Conservation (phyloP, 53 echinoderm and acorn worm genomes). For the Hippasteria phrygiana region DNA sequence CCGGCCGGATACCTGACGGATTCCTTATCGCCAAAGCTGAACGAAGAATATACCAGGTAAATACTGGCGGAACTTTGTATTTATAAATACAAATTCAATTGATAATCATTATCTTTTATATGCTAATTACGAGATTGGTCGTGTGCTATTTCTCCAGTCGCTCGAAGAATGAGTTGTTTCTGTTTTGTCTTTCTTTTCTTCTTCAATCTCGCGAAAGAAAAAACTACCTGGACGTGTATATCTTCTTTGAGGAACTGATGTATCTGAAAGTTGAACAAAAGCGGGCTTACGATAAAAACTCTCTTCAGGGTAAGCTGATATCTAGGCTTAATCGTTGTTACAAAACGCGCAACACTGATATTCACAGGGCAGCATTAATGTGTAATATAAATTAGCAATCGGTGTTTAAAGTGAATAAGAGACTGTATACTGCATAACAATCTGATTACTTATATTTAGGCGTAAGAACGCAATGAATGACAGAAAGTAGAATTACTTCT, state of each 20-base stretch:
- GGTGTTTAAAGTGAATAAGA: too few species aligned
- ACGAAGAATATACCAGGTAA: background rate
- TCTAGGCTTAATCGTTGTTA: background rate
- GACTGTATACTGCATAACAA: too few species aligned
- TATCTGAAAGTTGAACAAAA: slow-evolving; percentile 39
- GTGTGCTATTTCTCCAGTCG: background rate
- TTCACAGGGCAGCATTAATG: too few species aligned
- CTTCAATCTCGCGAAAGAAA: too few species aligned
- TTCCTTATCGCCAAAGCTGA: background rate
- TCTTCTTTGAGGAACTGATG: slow-evolving; percentile 67
- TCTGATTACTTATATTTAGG: too few species aligned
- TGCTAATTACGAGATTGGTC: too few species aligned
- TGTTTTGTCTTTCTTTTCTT: background rate
- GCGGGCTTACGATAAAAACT: background rate
- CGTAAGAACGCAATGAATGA: too few species aligned
- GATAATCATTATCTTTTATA: too few species aligned
- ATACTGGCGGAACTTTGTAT: background rate
- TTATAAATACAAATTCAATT: too few species aligned
- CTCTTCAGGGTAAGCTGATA: slow-evolving; percentile 26
- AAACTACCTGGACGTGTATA: slow-evolving; percentile 66
- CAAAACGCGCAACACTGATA: too few species aligned
- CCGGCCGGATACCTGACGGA: background rate
- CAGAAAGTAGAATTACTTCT: too few species aligned
- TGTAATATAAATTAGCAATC: too few species aligned
- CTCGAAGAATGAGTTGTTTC: background rate